These are phyloP conservation scores for Lanistes nyassanus DNA, from an alignment of 1,140 invertebrate species.

Conservation along the genomic window DNA sequence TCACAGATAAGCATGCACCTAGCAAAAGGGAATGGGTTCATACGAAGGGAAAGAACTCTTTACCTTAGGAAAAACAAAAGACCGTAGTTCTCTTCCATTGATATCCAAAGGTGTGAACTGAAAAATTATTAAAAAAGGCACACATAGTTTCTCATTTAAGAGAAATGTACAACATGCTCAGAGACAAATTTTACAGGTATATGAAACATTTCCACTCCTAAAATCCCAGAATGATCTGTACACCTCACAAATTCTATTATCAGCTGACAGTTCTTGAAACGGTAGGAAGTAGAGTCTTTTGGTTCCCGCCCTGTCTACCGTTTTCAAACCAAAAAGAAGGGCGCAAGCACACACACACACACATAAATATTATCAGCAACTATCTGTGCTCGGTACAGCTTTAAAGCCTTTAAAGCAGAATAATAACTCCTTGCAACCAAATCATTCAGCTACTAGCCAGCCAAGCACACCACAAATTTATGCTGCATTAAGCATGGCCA, in stretches of 20 bases:
- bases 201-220: neutral
- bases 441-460: too few species aligned
- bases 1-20: too few species aligned
- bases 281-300: neutral
- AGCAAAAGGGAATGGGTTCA: neutral
- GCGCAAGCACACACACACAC: too few species aligned
- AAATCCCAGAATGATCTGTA: neutral
- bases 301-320: too few species aligned
- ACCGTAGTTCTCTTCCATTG: slow-evolving; percentile 14
- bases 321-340: too few species aligned
- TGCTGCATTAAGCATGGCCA: neutral
- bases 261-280: neutral
- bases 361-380: too few species aligned
- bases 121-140: neutral
- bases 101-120: slow-evolving; percentile 14
- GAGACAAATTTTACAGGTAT: neutral
- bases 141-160: neutral
- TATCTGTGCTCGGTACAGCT: too few species aligned
- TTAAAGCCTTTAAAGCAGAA: too few species aligned
- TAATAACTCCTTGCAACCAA: too few species aligned
- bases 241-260: neutral
- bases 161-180: neutral
- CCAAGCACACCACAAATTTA: too few species aligned
- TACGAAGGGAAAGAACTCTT: neutral
- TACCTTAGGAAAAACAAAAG: slow-evolving; percentile 21